A percentile compares a stretch with the other conserved stretches of the same genome.
These are phyloP conservation scores for Harpagoxenus sublaevis DNA, from an alignment of 2,888 invertebrate species.

Conservation along the genomic window DNA sequence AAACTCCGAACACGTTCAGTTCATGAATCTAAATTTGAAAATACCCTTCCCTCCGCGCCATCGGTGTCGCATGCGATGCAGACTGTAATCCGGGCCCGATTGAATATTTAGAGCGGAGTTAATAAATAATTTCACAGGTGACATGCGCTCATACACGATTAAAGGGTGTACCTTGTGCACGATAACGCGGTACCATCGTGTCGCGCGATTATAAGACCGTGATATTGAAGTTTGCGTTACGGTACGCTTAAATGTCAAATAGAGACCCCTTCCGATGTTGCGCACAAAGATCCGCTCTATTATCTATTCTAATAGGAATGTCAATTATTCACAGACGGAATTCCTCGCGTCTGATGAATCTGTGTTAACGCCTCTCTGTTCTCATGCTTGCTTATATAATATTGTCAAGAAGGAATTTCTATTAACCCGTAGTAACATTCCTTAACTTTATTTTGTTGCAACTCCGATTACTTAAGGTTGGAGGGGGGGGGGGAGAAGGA, in stretches of 20 bases:
- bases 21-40: conserved; percentile 26
- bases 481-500: neutral
- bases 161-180: neutral
- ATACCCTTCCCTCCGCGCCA: neutral
- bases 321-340: conserved; percentile 65
- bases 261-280: conserved; percentile 37
- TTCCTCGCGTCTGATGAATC: conserved; percentile 38
- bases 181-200: conserved; percentile 6
- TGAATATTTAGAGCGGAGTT: conserved; percentile 38
- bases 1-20: neutral
- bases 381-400: neutral
- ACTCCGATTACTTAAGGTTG: neutral
- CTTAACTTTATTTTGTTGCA: conserved; percentile 9
- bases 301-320: conserved; percentile 59
- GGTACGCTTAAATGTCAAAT: conserved; percentile 51
- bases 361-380: conserved; percentile 32
- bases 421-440: neutral
- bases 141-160: conserved; percentile 26
- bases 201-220: conserved; percentile 29
- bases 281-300: conserved; percentile 20
- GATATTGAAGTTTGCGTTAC: conserved; percentile 28
- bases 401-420: neutral
- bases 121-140: conserved; percentile 49
- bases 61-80: neutral
- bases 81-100: conserved; percentile 8